Percentiles rank a stretch among this genome's conserved stretches.
Evolutionary conservation across 2,797 vertebrate genomes (phyloP).

Genomic region (Galaxias olidus): DNA sequence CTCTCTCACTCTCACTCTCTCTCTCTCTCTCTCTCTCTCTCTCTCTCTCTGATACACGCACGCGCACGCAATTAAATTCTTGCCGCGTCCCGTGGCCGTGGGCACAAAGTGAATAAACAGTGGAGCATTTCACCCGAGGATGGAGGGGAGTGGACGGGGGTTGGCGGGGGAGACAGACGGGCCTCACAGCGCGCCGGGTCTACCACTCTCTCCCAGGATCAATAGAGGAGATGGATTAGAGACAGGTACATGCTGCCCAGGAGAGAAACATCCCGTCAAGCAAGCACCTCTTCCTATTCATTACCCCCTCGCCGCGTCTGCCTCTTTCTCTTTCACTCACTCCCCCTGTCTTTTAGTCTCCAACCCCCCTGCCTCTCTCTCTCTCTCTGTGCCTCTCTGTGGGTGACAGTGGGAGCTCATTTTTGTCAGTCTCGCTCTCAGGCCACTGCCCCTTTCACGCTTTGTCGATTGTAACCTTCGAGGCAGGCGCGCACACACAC

Average conservation of each 20-base stretch:
- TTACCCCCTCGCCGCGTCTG: background rate
- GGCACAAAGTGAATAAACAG: constrained; percentile 75
- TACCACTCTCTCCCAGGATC: constrained; percentile 54
- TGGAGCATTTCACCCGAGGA: constrained; percentile 63
- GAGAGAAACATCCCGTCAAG: constrained; percentile 53
- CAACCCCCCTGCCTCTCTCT: background rate
- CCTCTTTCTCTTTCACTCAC: background rate
- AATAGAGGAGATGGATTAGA: constrained; percentile 69
- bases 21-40: constrained; percentile 19
- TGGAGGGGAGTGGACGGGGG: constrained; percentile 65
- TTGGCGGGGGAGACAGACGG: constrained; percentile 18
- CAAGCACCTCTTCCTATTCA: constrained; percentile 59
- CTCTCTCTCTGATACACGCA: constrained; percentile 18
- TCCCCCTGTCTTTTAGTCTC: background rate
- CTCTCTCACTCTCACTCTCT: constrained; percentile 6
- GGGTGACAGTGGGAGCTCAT: constrained; percentile 40
- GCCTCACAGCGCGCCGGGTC: constrained; percentile 23
- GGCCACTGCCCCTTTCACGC: constrained; percentile 19
- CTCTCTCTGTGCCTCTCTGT: background rate
- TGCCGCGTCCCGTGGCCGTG: constrained; percentile 59
- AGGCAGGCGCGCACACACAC: background rate
- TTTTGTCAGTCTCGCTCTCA: constrained; percentile 31
- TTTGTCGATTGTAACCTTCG: constrained; percentile 25
- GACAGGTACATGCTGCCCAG: constrained; percentile 52
- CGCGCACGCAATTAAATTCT: constrained; percentile 64